phyloP scores from a whole-genome alignment of 2,113 vertebrate species.

The Kryptolebias marmoratus region DNA sequence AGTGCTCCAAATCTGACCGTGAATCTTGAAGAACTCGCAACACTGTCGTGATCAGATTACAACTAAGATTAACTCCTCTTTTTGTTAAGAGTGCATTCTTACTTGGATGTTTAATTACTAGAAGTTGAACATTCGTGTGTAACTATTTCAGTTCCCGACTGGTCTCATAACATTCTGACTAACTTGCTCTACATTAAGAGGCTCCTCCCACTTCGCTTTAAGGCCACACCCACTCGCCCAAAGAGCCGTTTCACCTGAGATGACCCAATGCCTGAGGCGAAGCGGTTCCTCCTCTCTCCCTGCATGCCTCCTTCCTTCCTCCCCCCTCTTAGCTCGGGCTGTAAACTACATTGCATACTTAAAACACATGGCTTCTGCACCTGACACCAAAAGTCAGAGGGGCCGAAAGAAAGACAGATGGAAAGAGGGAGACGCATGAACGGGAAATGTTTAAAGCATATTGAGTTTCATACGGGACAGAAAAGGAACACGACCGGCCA shows the following conservation, averaged over 20 bases:
- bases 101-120: not conserved
- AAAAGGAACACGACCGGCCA: not conserved
- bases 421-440: not conserved
- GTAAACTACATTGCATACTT: constrained; percentile 64
- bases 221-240: constrained; percentile 60
- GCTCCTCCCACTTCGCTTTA: constrained; percentile 45
- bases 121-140: not conserved
- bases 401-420: constrained; percentile 21
- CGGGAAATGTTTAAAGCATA: not conserved
- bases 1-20: constrained; percentile 20
- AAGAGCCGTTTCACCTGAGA: constrained; percentile 73
- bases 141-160: constrained; percentile 5
- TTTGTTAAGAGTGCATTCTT: constrained; percentile 55
- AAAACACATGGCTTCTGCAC: constrained; percentile 67
- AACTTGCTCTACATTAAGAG: constrained; percentile 33
- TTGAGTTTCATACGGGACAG: constrained; percentile 11
- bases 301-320: constrained; percentile 34
- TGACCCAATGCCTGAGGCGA: constrained; percentile 64
- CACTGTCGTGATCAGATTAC: constrained; percentile 36
- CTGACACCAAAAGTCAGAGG: constrained; percentile 56
- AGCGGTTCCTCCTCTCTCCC: constrained; percentile 51
- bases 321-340: constrained; percentile 47
- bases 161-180: constrained; percentile 21
- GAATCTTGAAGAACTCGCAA: constrained; percentile 44
- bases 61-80: constrained; percentile 53